These are phyloP conservation scores for Ammodytes dubius DNA, from an alignment of 2,113 vertebrate species.

Conservation along the genomic window DNA sequence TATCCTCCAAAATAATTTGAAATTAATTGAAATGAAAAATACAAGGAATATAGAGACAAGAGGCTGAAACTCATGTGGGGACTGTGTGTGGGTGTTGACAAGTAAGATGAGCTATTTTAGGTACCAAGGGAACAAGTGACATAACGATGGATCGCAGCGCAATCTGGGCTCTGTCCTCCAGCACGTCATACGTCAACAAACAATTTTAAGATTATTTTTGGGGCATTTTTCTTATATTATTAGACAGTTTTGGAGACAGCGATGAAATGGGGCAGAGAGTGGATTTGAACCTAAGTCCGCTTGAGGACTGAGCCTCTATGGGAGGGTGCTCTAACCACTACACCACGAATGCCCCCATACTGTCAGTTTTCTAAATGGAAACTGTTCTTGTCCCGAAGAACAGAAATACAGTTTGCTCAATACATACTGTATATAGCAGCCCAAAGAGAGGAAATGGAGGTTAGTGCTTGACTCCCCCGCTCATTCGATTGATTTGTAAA, in stretches of 20 bases:
- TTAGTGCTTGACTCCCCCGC: background rate
- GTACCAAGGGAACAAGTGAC: slow-evolving; percentile 12
- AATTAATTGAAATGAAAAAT: background rate
- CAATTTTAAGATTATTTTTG: too few species aligned
- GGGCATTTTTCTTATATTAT: too few species aligned
- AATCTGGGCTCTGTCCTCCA: background rate
- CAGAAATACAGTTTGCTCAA: background rate
- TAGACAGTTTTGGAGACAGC: too few species aligned
- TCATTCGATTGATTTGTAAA: background rate
- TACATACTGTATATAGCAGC: background rate
- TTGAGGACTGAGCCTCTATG: too few species aligned
- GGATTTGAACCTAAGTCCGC: too few species aligned
- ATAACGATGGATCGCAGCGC: background rate
- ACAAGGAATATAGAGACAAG: background rate
- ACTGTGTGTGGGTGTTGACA: slow-evolving; percentile 7
- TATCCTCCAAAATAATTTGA: too few species aligned
- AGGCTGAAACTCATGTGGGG: slow-evolving; percentile 13
- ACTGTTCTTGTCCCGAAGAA: background rate
- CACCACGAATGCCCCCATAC: too few species aligned
- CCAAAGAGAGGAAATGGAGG: background rate
- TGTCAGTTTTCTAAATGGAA: slow-evolving; percentile 3
- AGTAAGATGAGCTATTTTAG: slow-evolving; percentile 22
- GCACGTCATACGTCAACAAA: too few species aligned
- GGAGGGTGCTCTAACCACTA: too few species aligned
- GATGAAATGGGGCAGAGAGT: too few species aligned